A percentile compares a stretch with the other conserved stretches of the same genome.
Conservation (phyloP, 2,797 vertebrate genomes). For the Gallinago nigripennis region DNA sequence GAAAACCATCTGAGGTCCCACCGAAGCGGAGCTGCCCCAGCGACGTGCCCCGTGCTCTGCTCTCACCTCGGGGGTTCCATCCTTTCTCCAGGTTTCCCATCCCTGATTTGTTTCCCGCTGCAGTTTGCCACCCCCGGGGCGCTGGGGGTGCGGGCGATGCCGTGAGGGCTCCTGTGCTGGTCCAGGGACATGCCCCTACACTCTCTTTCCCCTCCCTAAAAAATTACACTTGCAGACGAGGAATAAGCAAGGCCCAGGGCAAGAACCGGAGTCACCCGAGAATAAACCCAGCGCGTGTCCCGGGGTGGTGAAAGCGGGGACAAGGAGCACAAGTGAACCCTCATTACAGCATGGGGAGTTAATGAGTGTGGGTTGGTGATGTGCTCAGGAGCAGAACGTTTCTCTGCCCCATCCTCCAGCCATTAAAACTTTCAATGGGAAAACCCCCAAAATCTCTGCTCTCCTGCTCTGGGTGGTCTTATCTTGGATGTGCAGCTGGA, state of each 20-base stretch:
- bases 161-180: neutral
- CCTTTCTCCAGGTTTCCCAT: neutral
- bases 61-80: neutral
- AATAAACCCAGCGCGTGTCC: neutral
- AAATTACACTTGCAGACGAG: neutral
- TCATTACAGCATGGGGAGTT: no score
- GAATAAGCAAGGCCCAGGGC: neutral
- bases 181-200: neutral
- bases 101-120: neutral
- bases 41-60: neutral
- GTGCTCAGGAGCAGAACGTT: neutral
- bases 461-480: neutral
- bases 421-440: neutral
- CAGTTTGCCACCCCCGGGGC: rapidly evolving
- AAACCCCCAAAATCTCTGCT: rapidly evolving
- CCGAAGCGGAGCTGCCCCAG: neutral
- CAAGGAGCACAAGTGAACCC: neutral
- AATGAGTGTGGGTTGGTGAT: neutral
- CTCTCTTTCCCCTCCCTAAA: neutral
- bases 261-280: rapidly evolving
- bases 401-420: neutral
- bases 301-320: neutral
- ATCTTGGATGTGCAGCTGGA: neutral
- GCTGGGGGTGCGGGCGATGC: rapidly evolving
- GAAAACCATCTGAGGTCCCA: neutral